Evolutionary conservation across 2,888 invertebrate genomes (phyloP), one percentile per base, ranked within the genome.

Genomic region (Cheilosia urbana): DNA sequence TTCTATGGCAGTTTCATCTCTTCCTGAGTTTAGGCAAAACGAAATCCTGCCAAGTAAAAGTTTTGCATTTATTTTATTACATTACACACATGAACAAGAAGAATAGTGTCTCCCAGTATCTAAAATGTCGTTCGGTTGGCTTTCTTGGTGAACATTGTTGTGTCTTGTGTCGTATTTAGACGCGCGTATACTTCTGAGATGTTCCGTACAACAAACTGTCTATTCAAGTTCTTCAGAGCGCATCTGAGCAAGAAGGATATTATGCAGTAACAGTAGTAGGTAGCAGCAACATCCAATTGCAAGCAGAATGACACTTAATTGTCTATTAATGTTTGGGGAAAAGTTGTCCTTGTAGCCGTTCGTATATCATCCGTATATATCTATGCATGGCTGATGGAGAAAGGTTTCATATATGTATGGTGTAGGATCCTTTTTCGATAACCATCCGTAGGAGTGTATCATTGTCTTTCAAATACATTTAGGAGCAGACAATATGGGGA

Each of bases 251-350:
- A 45, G 47, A 15, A 15, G 51, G 40, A 24, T 45, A n/a, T n/a
- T n/a, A n/a, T n/a, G n/a, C n/a, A 37, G 58, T 47, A 68, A 66
- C 45, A 53, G 53, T 34, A 65, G 49, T 40, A 51, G 27, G 55
- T 34, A 21, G 13, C 21, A 55, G 30, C 19, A 47, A n/a, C 62
- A 57, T 58, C 27, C 27, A 34, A 24, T 57, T 71, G 76, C 49
- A 57, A 30, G 76, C 65, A 71, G 69, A 76, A 76, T 82, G 76
- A 53, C 81, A 71, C 69, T 82, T 82, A 76, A 82, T 81, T 82
- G 76, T 71, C 63, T 60, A 69, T 81, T 75, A 81, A 81, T 81
- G 75, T 69, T 69, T 40, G 49, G 30, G 47, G 47, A 68, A 80
- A 73, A 73, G 75, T 75, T 81, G 17, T 69, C 57, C 63, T 57